phyloP scores from a whole-genome alignment of 2,888 invertebrate species.

The Drosophila falleni region DNA sequence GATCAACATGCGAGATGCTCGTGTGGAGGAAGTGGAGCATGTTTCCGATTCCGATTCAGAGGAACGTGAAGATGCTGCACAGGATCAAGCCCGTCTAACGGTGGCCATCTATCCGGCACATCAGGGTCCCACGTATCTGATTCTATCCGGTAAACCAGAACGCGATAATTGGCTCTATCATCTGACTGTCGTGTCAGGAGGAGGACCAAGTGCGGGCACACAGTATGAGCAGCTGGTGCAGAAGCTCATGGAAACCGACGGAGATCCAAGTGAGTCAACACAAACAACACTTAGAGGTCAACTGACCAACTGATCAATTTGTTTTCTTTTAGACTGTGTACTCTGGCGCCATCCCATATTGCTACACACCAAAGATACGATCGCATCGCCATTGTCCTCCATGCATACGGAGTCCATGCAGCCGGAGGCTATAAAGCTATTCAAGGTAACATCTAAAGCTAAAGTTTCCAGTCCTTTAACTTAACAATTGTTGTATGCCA shows the following conservation, averaged over 20 bases:
- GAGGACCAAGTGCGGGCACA: slow-evolving; percentile 95
- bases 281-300: background rate
- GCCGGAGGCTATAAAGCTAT: slow-evolving; percentile 96
- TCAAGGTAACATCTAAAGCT: slow-evolving; percentile 90
- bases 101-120: slow-evolving; percentile 97
- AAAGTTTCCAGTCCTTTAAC: background rate
- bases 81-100: slow-evolving; percentile 91
- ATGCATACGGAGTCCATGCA: slow-evolving; percentile 95
- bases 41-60: slow-evolving; percentile 96
- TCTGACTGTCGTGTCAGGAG: slow-evolving; percentile 96
- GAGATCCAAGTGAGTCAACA: slow-evolving; percentile 91
- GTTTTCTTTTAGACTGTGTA: slow-evolving; percentile 89
- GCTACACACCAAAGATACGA: slow-evolving; percentile 95
- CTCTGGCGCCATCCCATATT: slow-evolving; percentile 97
- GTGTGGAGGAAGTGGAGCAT: slow-evolving; percentile 97
- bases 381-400: slow-evolving; percentile 95
- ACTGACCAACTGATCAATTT: background rate
- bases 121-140: slow-evolving; percentile 96
- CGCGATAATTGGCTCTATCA: slow-evolving; percentile 95
- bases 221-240: slow-evolving; percentile 98
- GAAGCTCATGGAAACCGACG: slow-evolving; percentile 98
- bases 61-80: slow-evolving; percentile 91
- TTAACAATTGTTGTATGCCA: too few species aligned
- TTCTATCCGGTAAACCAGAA: slow-evolving; percentile 96
- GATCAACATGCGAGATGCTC: slow-evolving; percentile 97